phyloP scores from a whole-genome alignment of 2,888 invertebrate genomes.

The Tetheella fluctuosa region DNA sequence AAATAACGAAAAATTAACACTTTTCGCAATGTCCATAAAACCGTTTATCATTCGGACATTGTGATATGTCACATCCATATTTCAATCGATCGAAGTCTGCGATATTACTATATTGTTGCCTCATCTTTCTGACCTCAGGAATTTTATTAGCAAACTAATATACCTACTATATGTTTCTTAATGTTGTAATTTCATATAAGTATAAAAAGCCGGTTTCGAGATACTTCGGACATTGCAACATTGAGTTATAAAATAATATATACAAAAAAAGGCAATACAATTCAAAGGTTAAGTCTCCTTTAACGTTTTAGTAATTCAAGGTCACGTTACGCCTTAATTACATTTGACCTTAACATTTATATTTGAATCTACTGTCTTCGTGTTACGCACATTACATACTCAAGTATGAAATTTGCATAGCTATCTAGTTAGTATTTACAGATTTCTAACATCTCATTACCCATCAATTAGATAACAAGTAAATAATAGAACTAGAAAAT shows the following conservation, averaged over 20 bases:
- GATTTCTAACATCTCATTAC: no score
- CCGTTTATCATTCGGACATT: background rate
- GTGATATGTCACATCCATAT: constrained; percentile 5
- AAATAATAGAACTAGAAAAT: no score
- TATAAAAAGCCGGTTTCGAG: background rate
- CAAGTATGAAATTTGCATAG: background rate
- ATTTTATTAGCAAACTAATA: background rate
- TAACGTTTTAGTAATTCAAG: background rate
- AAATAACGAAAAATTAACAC: background rate
- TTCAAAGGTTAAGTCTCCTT: no score
- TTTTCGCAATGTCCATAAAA: background rate
- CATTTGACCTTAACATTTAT: background rate
- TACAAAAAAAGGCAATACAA: no score
- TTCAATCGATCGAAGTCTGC: background rate
- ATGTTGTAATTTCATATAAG: background rate
- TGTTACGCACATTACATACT: background rate
- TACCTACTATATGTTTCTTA: background rate
- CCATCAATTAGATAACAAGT: no score
- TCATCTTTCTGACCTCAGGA: background rate
- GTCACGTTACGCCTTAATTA: background rate
- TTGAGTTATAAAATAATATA: background rate
- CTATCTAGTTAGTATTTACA: no score
- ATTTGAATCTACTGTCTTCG: background rate
- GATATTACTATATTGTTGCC: background rate
- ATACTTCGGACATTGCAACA: background rate